These are phyloP conservation scores for Anas capensis DNA, from an alignment of 2,797 vertebrate genomes.

Conservation along the genomic window DNA sequence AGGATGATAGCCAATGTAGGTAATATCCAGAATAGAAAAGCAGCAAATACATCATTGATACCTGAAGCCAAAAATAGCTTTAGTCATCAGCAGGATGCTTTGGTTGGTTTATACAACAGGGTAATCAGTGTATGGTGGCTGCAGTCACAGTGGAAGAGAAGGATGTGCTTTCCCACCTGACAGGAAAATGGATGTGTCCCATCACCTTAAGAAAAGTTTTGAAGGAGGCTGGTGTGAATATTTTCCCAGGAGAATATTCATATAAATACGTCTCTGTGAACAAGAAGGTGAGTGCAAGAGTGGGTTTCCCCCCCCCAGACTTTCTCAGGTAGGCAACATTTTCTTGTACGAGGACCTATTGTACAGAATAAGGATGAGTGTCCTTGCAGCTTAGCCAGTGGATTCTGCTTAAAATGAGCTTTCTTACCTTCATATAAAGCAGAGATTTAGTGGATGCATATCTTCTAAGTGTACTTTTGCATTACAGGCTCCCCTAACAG, in stretches of 20 bases:
- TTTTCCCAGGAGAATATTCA: constrained; percentile 87
- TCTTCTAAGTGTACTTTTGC: neutral
- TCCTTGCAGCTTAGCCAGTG: neutral
- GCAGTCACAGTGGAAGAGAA: constrained; percentile 42
- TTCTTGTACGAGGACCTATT: neutral
- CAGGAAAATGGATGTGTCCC: constrained; percentile 85
- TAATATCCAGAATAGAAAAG: neutral
- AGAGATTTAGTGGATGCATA: rapidly evolving
- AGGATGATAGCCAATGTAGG: too few species aligned
- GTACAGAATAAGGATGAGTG: neutral
- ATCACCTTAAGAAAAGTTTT: constrained; percentile 80
- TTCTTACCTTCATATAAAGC: rapidly evolving
- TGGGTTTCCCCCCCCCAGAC: rapidly evolving
- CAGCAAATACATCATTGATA: neutral
- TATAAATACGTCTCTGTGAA: constrained; percentile 80
- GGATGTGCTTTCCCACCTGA: constrained; percentile 73
- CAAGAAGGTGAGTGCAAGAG: constrained; percentile 81
- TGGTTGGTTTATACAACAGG: constrained; percentile 75
- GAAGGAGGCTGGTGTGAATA: constrained; percentile 85
- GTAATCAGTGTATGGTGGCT: constrained; percentile 84
- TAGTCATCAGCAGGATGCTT: neutral
- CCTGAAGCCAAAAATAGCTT: neutral
- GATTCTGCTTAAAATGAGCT: neutral
- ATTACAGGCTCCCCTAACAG: constrained; percentile 81
- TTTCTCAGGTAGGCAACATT: neutral